phyloP scores from a whole-genome alignment of 2,888 invertebrate species.

The Campaea margaritaria region DNA sequence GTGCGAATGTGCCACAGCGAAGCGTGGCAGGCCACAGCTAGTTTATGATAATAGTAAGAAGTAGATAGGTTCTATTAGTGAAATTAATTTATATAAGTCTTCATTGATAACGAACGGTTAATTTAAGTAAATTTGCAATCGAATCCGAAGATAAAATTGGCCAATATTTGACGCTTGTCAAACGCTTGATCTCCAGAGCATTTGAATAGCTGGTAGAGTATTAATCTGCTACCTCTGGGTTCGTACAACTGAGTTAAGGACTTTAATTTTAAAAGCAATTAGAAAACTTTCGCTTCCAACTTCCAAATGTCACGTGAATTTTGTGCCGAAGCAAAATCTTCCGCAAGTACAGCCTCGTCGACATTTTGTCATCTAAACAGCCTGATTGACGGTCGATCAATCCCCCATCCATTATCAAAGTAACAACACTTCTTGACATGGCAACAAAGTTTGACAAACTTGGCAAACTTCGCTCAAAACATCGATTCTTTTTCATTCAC shows the following conservation, averaged over 20 bases:
- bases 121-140: no score
- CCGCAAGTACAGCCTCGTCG: constrained; percentile 22
- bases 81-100: no score
- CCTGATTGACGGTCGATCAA: constrained; percentile 47
- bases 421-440: constrained; percentile 38
- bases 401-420: constrained; percentile 47
- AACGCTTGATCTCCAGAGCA: no score
- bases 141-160: no score
- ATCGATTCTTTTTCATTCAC: constrained; percentile 42
- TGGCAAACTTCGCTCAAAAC: constrained; percentile 36
- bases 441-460: constrained; percentile 49
- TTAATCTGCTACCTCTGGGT: background rate
- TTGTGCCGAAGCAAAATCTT: constrained; percentile 8
- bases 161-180: no score
- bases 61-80: no score
- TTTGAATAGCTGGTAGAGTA: background rate
- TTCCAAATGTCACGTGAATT: background rate
- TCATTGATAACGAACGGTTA: no score
- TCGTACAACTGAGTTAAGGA: no score
- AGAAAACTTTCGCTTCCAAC: background rate
- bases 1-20: no score
- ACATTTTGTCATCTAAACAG: constrained; percentile 51
- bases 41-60: no score
- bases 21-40: no score
- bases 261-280: background rate